These are phyloP conservation scores for Atrina japonica DNA, from an alignment of 2,888 invertebrate genomes.

Conservation along the genomic window DNA sequence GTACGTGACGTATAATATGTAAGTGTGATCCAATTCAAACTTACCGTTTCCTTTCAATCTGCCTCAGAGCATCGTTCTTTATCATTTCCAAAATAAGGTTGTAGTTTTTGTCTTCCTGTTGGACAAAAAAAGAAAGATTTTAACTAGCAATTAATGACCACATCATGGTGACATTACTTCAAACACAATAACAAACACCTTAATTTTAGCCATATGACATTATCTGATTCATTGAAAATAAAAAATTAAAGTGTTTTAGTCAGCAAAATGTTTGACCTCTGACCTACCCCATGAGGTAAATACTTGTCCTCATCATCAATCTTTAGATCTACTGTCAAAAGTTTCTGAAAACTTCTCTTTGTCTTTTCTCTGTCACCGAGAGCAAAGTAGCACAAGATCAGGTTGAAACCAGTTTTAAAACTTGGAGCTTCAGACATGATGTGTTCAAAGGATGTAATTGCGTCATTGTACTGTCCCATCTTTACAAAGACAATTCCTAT, in stretches of 20 bases:
- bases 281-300: constrained; percentile 78
- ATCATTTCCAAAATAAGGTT: constrained; percentile 87
- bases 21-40: no score
- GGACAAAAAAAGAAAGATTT: not conserved
- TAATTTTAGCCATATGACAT: no score
- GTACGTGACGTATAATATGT: no score
- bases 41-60: constrained; percentile 86
- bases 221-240: no score
- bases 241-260: no score
- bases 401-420: constrained; percentile 93
- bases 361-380: constrained; percentile 94
- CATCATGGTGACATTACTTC: no score
- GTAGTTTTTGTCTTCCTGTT: constrained; percentile 84
- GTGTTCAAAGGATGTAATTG: constrained; percentile 97
- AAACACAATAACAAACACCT: no score
- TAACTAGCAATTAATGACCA: no score
- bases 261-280: no score
- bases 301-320: constrained; percentile 89
- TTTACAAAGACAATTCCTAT: constrained; percentile 96
- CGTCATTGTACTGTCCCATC: constrained; percentile 98
- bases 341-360: constrained; percentile 93
- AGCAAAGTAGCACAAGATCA: constrained; percentile 85
- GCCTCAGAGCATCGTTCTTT: constrained; percentile 88
- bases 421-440: constrained; percentile 98
- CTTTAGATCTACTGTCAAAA: constrained; percentile 93